phyloP scores from a whole-genome alignment of 92 coral and sea anemone species.

The Zoanthus sociatus region DNA sequence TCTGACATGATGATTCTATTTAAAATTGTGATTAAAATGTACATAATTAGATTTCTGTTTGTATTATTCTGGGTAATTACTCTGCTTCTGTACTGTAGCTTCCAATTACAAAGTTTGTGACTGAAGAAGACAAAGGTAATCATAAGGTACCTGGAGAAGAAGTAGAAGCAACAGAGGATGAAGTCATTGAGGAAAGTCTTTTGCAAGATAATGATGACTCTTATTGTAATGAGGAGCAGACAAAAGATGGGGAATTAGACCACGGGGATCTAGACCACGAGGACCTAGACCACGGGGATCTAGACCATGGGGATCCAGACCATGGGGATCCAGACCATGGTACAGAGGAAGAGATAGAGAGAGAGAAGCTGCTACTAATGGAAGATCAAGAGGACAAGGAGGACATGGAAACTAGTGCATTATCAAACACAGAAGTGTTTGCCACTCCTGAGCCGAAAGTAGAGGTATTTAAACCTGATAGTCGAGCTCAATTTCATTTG shows the following conservation, averaged over 20 bases:
- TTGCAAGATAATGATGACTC: slow-evolving; percentile 42
- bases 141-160: slow-evolving; percentile 45
- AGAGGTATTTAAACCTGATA: neutral
- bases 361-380: neutral
- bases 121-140: slow-evolving; percentile 35
- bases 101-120: slow-evolving; percentile 74
- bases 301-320: neutral
- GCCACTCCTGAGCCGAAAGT: slow-evolving; percentile 15
- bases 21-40: too few relatives aligned
- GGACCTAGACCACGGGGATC: neutral
- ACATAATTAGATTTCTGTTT: neutral
- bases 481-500: too few relatives aligned
- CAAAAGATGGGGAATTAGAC: neutral
- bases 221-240: neutral
- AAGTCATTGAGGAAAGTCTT: slow-evolving; percentile 55
- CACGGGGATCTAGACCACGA: too few relatives aligned
- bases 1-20: neutral
- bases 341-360: slow-evolving; percentile 30
- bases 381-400: slow-evolving; percentile 43
- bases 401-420: slow-evolving; percentile 1
- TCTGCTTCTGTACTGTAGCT: slow-evolving; percentile 48
- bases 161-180: slow-evolving; percentile 55
- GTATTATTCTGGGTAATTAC: neutral
- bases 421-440: neutral
- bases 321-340: too few relatives aligned